A percentile compares a stretch with the other conserved stretches of the same genome.
These are phyloP conservation scores for Diarsia rubi DNA, from an alignment of 2,888 invertebrate genomes.

Conservation along the genomic window DNA sequence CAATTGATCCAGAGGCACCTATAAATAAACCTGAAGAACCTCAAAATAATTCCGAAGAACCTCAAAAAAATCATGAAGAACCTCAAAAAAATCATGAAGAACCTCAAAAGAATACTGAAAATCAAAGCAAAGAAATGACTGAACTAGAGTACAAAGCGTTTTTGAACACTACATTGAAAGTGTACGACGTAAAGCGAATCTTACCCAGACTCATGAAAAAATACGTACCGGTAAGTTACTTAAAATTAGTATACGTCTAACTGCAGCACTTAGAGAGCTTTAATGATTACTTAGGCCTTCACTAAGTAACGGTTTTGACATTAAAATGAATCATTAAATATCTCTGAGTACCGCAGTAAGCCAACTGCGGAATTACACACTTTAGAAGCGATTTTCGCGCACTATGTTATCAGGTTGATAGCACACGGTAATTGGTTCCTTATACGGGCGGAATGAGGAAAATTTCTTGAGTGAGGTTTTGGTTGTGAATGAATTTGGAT, in stretches of 20 bases:
- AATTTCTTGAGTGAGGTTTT: neutral
- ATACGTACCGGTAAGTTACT: conserved; percentile 73
- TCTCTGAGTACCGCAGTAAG: no score
- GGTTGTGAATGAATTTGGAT: neutral
- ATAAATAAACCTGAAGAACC: conserved; percentile 8
- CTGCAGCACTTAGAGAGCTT: no score
- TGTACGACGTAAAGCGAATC: conserved; percentile 47
- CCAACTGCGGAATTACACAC: neutral
- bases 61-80: conserved; percentile 2
- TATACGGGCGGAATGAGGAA: neutral
- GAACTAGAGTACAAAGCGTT: conserved; percentile 29
- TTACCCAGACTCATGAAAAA: conserved; percentile 73
- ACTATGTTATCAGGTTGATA: neutral
- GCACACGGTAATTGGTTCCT: neutral
- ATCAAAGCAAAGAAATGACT: no score
- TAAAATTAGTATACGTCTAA: neutral
- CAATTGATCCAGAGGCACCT: neutral
- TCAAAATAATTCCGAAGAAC: conserved; percentile 9
- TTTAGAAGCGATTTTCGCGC: neutral
- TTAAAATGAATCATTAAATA: no score
- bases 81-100: neutral
- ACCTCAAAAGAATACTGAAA: conserved; percentile 11
- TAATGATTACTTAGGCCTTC: no score
- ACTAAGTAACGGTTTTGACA: no score
- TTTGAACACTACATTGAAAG: conserved; percentile 35